Evolutionary conservation across 2,113 vertebrate genomes (phyloP).

Genomic region (Chionodraco myersi): DNA sequence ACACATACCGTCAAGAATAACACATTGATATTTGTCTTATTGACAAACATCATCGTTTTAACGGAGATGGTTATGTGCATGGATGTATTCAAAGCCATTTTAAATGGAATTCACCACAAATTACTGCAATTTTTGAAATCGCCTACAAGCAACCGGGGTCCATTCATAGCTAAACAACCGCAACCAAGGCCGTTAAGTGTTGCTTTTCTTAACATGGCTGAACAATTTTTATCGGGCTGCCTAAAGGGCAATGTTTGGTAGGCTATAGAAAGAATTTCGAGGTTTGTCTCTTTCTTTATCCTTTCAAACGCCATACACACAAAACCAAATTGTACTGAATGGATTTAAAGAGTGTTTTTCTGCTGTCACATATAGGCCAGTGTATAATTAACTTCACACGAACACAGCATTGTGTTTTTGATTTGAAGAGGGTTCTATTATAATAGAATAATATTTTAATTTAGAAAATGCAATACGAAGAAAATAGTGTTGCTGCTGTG

Average conservation of each 20-base stretch:
- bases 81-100: not conserved
- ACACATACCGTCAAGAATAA: not conserved
- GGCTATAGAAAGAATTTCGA: not conserved
- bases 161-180: not conserved
- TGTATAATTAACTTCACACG: not conserved
- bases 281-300: not conserved
- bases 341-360: not conserved
- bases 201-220: not conserved
- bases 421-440: not conserved
- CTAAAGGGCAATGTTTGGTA: too few relatives aligned
- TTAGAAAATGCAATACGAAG: too few relatives aligned
- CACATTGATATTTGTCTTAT: slow-evolving; percentile 2
- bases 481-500: not conserved
- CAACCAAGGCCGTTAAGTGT: not conserved
- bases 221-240: not conserved
- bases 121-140: not conserved
- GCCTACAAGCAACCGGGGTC: not conserved
- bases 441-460: not conserved
- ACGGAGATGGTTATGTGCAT: not conserved
- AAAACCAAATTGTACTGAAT: not conserved
- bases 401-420: not conserved
- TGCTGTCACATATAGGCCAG: too few relatives aligned
- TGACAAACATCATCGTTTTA: not conserved
- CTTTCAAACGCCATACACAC: not conserved
- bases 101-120: not conserved